Conservation (phyloP, 2,888 invertebrate species). For the Lepetodrilus schrolli region DNA sequence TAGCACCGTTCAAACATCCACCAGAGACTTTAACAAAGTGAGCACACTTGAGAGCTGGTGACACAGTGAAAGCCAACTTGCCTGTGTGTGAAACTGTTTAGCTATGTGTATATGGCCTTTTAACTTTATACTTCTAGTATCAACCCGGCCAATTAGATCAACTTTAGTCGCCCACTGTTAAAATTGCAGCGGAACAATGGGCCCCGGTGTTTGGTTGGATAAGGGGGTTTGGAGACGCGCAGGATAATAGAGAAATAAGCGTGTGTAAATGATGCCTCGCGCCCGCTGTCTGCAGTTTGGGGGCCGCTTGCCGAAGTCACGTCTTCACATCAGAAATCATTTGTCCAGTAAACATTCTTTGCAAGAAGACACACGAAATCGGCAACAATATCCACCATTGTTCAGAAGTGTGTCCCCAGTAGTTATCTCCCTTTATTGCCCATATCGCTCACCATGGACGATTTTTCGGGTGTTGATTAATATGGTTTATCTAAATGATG, state of each 20-base stretch:
- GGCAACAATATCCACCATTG: conserved; percentile 14
- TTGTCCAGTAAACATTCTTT: neutral
- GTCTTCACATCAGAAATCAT: neutral
- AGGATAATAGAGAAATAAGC: conserved; percentile 28
- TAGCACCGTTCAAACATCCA: neutral
- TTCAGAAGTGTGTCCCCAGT: neutral
- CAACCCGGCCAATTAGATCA: conserved; percentile 23
- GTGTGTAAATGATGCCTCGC: conserved; percentile 28
- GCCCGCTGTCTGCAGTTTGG: neutral
- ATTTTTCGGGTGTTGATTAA: too few relatives aligned
- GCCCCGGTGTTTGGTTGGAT: conserved; percentile 18
- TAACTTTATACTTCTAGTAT: conserved; percentile 15
- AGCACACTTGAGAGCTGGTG: too few relatives aligned
- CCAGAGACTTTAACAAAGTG: neutral
- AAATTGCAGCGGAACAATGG: conserved; percentile 28
- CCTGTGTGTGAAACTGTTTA: conserved; percentile 27
- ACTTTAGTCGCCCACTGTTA: conserved; percentile 7
- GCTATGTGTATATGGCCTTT: conserved; percentile 18
- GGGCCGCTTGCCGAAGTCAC: neutral
- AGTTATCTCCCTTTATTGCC: too few relatives aligned
- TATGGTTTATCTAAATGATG: too few relatives aligned
- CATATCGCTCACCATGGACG: too few relatives aligned
- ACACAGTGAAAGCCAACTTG: neutral
- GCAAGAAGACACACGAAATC: conserved; percentile 15
- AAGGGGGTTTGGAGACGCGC: neutral